Percentiles rank a stretch among this genome's conserved stretches.
Evolutionary conservation across 2,113 vertebrate genomes (phyloP).

Genomic region (Sardina pilchardus): DNA sequence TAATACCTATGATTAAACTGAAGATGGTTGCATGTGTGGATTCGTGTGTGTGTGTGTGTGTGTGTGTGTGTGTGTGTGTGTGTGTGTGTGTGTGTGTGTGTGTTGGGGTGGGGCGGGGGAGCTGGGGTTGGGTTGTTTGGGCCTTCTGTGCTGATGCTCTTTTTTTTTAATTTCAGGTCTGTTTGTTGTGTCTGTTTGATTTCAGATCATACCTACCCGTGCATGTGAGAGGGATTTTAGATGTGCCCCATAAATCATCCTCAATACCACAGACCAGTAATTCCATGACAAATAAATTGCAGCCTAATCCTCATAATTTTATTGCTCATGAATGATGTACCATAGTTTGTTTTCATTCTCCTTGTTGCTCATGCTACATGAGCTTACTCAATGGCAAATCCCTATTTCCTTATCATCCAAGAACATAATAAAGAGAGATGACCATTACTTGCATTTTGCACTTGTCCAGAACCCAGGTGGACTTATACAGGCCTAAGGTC

Average conservation of each 20-base stretch:
- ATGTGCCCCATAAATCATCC: constrained; percentile 19
- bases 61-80: too few species aligned
- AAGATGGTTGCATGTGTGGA: constrained; percentile 39
- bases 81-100: too few species aligned
- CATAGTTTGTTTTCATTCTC: constrained; percentile 37
- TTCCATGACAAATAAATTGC: constrained; percentile 29
- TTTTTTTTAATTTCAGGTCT: background rate
- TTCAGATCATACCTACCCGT: background rate
- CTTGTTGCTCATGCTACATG: constrained; percentile 19
- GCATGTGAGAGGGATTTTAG: constrained; percentile 30
- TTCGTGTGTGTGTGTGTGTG: background rate
- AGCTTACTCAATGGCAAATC: constrained; percentile 37
- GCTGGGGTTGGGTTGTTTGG: too few species aligned
- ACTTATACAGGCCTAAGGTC: too few species aligned
- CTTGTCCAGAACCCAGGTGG: background rate
- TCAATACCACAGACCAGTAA: constrained; percentile 20
- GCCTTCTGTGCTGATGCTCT: background rate
- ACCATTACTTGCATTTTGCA: background rate
- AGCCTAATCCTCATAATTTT: constrained; percentile 30
- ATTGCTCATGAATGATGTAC: constrained; percentile 39
- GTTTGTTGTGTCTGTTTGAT: background rate
- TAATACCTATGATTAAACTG: constrained; percentile 52
- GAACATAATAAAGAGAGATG: constrained; percentile 1
- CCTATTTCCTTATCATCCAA: constrained; percentile 26
- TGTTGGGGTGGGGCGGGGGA: too few species aligned